Evolutionary conservation across 2,888 invertebrate species (phyloP), one percentile per base, ranked within the genome.

Genomic region (Lepetodrilus schrolli): DNA sequence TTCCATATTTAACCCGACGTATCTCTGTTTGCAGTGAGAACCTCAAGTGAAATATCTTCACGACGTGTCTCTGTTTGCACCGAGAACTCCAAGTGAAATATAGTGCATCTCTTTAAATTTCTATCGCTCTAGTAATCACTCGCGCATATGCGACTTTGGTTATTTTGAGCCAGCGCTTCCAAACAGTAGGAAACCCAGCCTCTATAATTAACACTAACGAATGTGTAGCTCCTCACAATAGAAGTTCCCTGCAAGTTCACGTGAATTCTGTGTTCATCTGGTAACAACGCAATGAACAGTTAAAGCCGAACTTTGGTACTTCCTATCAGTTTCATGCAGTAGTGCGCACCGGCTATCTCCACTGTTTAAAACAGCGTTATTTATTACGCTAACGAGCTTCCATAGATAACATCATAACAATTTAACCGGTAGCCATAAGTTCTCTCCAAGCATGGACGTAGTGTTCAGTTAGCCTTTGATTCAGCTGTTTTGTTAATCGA

Each of bases 251-350:
- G 17, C 13, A 30, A 34, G 26, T 13, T n/a, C n/a, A 58, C 50
- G 21, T 23, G 30, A n/a, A 58, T 23, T 8, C 21, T 10, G 50
- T 21, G 10, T 17, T 21, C 21, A 51, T 26, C n/a, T 23, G 26
- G 23, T n/a, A n/a, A 30, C 20, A 34, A 34, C 58, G 58, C 34
- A 34, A 26, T 30, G 58, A 43, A 43, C 34, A 34, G 26, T 30
- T 34, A 58, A 34, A n/a, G 34, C 13, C 13, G 4, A 38, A 38
- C 17, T 48, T 34, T 17, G 17, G 13, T 30, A 17, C 58, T 30
- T 30, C 58, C 13, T 58, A 58, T 58, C 58, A n/a, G 58, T 58
- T 58, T 58, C 58, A 58, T 58, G 58, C 26, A 58, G 34, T 58
- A 30, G 17, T 58, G 58, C 26, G 30, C 17, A 3, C 34, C 34